Base-by-base conservation (phyloP, 1,140 invertebrate genomes). In the Lanistes nyassanus region DNA sequence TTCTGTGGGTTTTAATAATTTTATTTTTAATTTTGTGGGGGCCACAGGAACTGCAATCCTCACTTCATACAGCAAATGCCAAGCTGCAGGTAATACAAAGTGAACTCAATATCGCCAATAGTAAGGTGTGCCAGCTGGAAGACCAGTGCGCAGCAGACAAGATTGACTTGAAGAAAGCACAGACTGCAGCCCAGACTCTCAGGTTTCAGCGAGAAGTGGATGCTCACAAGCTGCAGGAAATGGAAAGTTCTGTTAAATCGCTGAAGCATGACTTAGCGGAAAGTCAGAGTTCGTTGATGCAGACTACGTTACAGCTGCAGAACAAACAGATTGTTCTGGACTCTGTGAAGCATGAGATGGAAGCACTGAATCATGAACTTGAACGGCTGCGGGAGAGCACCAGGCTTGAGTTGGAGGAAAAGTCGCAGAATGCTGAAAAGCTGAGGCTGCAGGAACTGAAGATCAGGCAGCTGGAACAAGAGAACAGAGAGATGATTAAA, bases 401-500 rank as follows among this genome's bases (percentile, higher is more conserved):
- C 2, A 64, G 77, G 51, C 62, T 36, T 36, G 78, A 76, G 11
- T 19, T 47, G 21, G 83, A 85, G 55, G 84, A 87, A 66, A 65
- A 82, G 60, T 81, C 83, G 55, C 64, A 83, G 58, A 82, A 84
- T 60, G 47, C 79, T 39, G 83, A 87, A 58, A 84, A 77, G 71
- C 81, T 86, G 9, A 70, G 75, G 47, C 79, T 79, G 0, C 29
- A 83, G 74, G 86, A 87, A 53, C 80, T 83, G 53, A 74, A 81
- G 21, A 79, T 83, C 16, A 75, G 79, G 55, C 81, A 85, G 70
- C 76, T 87, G 34, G 86, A 87, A 71, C 47, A 82, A 34, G 86
- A 87, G 66, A 87, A 87, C 65, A 84, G 81, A 53, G 84, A 87
- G 37, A 74, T 85, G 53, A 82, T 84, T 16, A 80, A 78, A 26